Base-by-base conservation (phyloP, 2,888 invertebrate genomes). In the Cephalotes varians region DNA sequence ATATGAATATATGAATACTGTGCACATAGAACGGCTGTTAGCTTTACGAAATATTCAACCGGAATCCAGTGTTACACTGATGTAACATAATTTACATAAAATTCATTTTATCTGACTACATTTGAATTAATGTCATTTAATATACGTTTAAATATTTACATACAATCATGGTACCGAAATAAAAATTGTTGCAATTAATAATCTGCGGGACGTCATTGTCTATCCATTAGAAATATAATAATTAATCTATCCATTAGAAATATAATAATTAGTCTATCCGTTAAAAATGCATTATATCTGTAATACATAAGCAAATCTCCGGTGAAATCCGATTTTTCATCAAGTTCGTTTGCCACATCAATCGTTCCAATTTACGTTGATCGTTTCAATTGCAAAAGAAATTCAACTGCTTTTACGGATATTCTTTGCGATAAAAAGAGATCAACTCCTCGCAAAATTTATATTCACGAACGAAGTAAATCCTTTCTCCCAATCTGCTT, bases 381-480 rank as follows among this genome's bases (percentile, higher is more conserved):
- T 37, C 62, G 34, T 51, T 62, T 49, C 74, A 37, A 76, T 76
- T n/a, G 72, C 44, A 58, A 73, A 28, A 64, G 49, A 76, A 76
- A 51, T 49, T 49, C 37, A 62, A 74, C 49, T 62, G 18, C 31
- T 73, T 62, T 34, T 34, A 34, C 25, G 62, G n/a, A 51, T 64
- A 18, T 64, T 49, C 18, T n/a, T 51, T 31, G 51, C 64, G 21
- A 72, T 56, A 56, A 56, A 56, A 72, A 56, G 25, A 25, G 62
- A 62, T 64, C 62, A 51, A 76, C 49, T 37, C n/a, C 37, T 76
- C 25, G 51, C n/a, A 4, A 37, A 76, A 64, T 76, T 64, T 76
- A 76, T 64, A 51, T 64, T 76, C 28, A 12, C 31, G 10, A 73
- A n/a, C 62, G 21, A 62, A 34, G 58, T 76, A 51, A 74, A 64